Conservation (phyloP, 1,140 invertebrate genomes). For the Ditylenchus dipsaci region DNA sequence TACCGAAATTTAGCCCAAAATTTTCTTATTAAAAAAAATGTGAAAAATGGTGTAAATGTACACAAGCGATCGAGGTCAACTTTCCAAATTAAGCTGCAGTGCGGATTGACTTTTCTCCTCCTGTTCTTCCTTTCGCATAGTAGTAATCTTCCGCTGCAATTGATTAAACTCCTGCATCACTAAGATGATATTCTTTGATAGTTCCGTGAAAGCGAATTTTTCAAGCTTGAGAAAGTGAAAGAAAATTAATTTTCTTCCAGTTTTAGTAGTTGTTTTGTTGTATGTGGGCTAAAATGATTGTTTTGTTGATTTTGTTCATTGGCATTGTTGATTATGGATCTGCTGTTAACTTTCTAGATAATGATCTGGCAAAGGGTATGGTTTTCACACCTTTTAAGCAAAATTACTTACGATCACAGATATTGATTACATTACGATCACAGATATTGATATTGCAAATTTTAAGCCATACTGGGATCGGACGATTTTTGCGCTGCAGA, state of each 20-base stretch:
- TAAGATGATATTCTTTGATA: not conserved
- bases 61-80: too few relatives aligned
- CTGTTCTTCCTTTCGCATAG: too few relatives aligned
- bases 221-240: not conserved
- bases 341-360: constrained; percentile 9
- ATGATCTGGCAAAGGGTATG: constrained; percentile 29
- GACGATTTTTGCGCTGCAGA: too few relatives aligned
- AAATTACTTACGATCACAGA: not conserved
- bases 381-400: not conserved
- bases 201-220: not conserved
- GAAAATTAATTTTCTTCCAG: not conserved
- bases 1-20: too few relatives aligned
- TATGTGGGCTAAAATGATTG: not conserved
- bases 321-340: not conserved
- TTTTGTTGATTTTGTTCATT: not conserved
- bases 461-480: too few relatives aligned
- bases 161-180: not conserved
- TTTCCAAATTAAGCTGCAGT: too few relatives aligned
- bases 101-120: too few relatives aligned
- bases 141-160: not conserved
- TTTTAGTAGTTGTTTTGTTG: too few relatives aligned
- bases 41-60: too few relatives aligned
- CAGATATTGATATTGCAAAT: too few relatives aligned
- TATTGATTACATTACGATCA: too few relatives aligned
- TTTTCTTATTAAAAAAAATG: too few relatives aligned